These are phyloP conservation scores for Jacana jacana DNA, from an alignment of 2,113 vertebrate species.

Conservation along the genomic window DNA sequence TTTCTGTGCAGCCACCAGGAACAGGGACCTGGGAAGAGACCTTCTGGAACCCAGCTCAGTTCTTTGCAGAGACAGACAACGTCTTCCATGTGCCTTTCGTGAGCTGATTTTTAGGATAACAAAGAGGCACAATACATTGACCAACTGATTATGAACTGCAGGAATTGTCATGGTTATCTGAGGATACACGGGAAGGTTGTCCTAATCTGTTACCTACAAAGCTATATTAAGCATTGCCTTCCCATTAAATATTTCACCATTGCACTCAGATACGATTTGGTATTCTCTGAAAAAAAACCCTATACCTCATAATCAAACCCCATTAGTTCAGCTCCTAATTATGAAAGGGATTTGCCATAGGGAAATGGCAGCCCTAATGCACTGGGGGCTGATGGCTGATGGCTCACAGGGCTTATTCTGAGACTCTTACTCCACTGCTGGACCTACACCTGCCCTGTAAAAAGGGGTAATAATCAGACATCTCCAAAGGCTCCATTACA, in stretches of 20 bases:
- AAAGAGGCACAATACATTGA: neutral
- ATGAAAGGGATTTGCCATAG: accelerated
- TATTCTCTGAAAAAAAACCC: neutral
- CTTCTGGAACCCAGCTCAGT: neutral
- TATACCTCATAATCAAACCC: neutral
- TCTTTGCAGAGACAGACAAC: neutral
- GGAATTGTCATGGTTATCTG: neutral
- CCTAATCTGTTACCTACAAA: neutral
- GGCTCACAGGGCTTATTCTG: accelerated
- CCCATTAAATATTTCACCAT: neutral
- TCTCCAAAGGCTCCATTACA: neutral
- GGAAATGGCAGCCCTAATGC: neutral
- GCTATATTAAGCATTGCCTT: neutral
- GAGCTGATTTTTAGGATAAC: neutral
- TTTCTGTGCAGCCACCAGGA: neutral
- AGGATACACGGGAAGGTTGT: too few species aligned
- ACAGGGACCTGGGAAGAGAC: neutral
- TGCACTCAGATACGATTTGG: neutral
- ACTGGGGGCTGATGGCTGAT: neutral
- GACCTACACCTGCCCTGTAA: neutral
- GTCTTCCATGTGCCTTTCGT: accelerated
- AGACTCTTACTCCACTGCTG: neutral
- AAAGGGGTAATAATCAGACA: neutral
- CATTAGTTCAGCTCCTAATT: neutral
- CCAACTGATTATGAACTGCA: neutral